Percentiles rank a stretch among this genome's conserved stretches.
These are phyloP conservation scores for Poeciliopsis infans DNA, from an alignment of 2,797 vertebrate genomes.

Conservation along the genomic window DNA sequence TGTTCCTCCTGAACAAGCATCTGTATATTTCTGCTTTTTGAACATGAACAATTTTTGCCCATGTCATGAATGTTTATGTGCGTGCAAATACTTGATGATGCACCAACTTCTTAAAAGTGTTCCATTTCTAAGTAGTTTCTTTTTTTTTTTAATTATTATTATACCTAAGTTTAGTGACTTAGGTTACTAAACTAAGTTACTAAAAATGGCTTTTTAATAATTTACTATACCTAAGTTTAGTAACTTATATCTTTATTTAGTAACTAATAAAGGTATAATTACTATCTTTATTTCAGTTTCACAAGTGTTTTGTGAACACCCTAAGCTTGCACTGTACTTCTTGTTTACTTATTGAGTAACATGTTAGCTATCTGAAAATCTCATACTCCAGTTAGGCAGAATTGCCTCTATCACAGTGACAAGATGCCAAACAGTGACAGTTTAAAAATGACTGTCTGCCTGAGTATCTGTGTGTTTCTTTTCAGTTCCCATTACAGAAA, in stretches of 20 bases:
- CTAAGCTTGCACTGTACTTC: background rate
- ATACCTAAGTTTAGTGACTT: background rate
- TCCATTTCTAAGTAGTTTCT: background rate
- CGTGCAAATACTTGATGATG: background rate
- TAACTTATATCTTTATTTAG: too few species aligned
- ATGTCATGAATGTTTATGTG: background rate
- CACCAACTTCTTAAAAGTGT: background rate
- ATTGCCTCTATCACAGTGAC: background rate
- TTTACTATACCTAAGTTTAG: background rate
- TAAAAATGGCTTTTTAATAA: too few species aligned
- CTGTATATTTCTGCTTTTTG: background rate
- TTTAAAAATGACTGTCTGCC: background rate
- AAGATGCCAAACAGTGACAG: background rate
- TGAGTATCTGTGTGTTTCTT: slow-evolving; percentile 17
- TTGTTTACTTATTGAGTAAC: background rate
- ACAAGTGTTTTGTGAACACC: background rate
- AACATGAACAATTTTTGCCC: background rate
- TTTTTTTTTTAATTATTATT: too few species aligned
- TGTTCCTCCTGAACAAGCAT: background rate
- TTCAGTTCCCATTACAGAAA: slow-evolving; percentile 46
- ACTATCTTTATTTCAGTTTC: background rate
- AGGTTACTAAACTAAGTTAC: too few species aligned
- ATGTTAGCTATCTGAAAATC: background rate
- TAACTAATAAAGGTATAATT: too few species aligned
- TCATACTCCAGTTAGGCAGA: background rate